Evolutionary conservation across 1,140 invertebrate genomes (phyloP), one percentile per base, ranked within the genome.

Genomic region (Phymorhynchus buccinoides): DNA sequence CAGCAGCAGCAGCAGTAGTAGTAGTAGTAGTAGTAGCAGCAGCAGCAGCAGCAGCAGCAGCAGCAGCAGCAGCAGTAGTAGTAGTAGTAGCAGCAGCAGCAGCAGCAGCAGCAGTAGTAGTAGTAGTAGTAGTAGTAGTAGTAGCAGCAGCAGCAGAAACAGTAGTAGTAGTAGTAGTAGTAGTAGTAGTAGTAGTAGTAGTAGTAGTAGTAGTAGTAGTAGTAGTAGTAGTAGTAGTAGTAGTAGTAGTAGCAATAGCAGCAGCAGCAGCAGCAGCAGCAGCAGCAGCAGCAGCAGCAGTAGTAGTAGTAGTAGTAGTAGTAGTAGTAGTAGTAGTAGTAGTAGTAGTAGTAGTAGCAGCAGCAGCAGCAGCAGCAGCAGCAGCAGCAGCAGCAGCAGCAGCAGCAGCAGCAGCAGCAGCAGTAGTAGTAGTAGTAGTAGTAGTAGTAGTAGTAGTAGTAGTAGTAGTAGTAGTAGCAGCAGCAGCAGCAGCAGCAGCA

Each of bases 381-480:
- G 56, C 30, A 66, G 56, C 30, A 66, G 56, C 30, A 66, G 56
- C 30, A 66, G 56, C 30, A 66, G 56, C 30, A 66, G 56, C 30
- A 66, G 56, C 30, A 66, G 56, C 30, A 66, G 56, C 30, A 66
- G 56, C 30, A 66, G 56, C 30, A 66, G 56, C 30, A 66, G 56
- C 30, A 66, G 56, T 66, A 66, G 56, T 66, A 66, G 56, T 66
- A 66, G 56, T 66, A 66, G 56, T 66, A 66, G 30, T 66, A 66
- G 56, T 66, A 66, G 56, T 66, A 66, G 56, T 66, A 66, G 56
- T 66, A 66, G 56, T 66, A 66, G 56, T 66, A 66, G 56, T 66
- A 66, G 56, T 66, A 66, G 56, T 18, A 66, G 56, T 66, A 66
- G 56, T 66, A 66, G 56, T 66, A 66, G 56, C 30, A 66, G 56